Percentiles rank a stretch among this genome's conserved stretches.
These are phyloP conservation scores for Charina bottae DNA, from an alignment of 2,113 vertebrate genomes.

Conservation along the genomic window DNA sequence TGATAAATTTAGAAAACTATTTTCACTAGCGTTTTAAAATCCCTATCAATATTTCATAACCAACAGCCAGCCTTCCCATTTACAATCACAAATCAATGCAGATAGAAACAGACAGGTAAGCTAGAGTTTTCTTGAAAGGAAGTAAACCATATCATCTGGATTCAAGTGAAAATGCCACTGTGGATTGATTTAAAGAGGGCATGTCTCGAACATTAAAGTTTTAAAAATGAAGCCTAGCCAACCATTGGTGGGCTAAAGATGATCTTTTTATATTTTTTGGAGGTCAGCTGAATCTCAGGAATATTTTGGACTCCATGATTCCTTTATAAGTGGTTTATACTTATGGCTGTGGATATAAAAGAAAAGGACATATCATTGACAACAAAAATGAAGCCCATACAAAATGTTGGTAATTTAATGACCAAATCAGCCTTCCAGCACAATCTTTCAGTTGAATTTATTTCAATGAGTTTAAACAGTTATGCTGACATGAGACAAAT, in stretches of 20 bases:
- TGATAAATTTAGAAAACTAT: not conserved
- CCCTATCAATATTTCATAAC: not conserved
- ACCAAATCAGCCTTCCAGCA: constrained; percentile 38
- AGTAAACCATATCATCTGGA: not conserved
- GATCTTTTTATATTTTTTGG: constrained; percentile 18
- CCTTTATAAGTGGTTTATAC: constrained; percentile 32
- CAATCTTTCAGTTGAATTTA: constrained; percentile 29
- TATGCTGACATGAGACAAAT: constrained; percentile 6
- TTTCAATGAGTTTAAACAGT: constrained; percentile 24
- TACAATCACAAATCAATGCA: not conserved
- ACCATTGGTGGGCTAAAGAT: constrained; percentile 36
- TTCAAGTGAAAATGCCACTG: constrained; percentile 19
- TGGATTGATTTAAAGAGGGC: constrained; percentile 11
- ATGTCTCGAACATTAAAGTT: constrained; percentile 31
- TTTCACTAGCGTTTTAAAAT: not conserved
- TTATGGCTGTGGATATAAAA: constrained; percentile 4
- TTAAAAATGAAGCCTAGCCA: constrained; percentile 18
- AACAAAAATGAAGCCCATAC: not conserved
- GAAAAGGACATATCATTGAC: constrained; percentile 15
- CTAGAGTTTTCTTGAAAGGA: not conserved
- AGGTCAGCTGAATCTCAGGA: not conserved
- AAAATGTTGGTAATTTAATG: constrained; percentile 40
- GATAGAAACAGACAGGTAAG: not conserved
- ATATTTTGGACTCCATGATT: not conserved
- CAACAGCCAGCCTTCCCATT: not conserved